A percentile compares a stretch with the other conserved stretches of the same genome.
Evolutionary conservation across 1,140 invertebrate species (phyloP).

Genomic region (Plodia interpunctella): DNA sequence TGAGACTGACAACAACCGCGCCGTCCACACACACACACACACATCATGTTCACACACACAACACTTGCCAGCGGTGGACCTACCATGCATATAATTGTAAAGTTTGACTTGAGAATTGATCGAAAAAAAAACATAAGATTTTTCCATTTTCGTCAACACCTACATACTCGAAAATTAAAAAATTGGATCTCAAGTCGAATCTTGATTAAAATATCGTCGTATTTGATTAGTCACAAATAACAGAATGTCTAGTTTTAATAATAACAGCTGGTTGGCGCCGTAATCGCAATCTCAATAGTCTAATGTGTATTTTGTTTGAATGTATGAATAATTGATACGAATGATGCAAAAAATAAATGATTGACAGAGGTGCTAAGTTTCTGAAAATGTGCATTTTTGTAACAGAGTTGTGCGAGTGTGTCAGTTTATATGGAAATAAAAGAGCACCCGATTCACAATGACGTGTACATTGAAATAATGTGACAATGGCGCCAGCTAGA

Average conservation of each 20-base stretch:
- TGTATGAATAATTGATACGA: not conserved
- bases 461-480: not conserved
- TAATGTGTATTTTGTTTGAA: not conserved
- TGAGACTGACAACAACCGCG: constrained; percentile 65
- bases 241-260: too few relatives aligned
- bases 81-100: constrained; percentile 2
- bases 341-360: not conserved
- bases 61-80: constrained; percentile 13
- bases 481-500: not conserved
- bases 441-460: not conserved
- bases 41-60: constrained; percentile 15
- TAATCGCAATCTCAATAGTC: not conserved
- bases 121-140: too few relatives aligned
- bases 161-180: too few relatives aligned
- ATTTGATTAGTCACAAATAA: not conserved
- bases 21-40: constrained; percentile 29
- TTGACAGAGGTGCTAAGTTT: not conserved
- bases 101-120: too few relatives aligned
- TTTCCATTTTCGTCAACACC: too few relatives aligned
- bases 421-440: not conserved
- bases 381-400: not conserved
- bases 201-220: not conserved
- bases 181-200: not conserved
- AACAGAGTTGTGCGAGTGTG: not conserved
- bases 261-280: not conserved